Evolutionary conservation across 2,888 invertebrate genomes (phyloP).

Genomic region (Esperia sulphurella): DNA sequence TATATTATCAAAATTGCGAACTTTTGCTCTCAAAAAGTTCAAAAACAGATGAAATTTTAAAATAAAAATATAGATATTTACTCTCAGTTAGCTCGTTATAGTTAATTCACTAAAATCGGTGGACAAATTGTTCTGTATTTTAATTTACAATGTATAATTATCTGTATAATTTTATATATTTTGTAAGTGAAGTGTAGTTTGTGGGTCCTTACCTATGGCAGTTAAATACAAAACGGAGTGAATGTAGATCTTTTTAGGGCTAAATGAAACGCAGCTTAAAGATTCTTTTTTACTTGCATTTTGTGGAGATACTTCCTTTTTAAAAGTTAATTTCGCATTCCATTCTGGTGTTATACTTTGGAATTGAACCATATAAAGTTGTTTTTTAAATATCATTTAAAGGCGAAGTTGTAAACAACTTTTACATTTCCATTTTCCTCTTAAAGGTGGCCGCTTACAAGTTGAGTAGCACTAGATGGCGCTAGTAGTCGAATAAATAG

Average conservation of each 20-base stretch:
- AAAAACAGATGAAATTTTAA: constrained; percentile 45
- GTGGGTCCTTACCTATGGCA: constrained; percentile 25
- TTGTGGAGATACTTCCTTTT: constrained; percentile 7
- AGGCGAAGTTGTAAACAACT: too few species aligned
- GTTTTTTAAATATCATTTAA: too few species aligned
- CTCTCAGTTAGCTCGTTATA: constrained; percentile 52
- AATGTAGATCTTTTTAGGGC: background rate
- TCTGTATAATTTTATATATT: too few species aligned
- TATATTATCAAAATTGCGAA: too few species aligned
- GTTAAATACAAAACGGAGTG: background rate
- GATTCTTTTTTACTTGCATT: too few species aligned
- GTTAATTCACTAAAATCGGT: constrained; percentile 48
- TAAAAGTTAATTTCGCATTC: constrained; percentile 45
- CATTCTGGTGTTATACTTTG: constrained; percentile 28
- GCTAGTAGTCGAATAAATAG: too few species aligned
- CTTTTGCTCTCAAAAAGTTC: constrained; percentile 24
- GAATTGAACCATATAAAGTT: too few species aligned
- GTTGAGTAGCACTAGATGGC: too few species aligned
- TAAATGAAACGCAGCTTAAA: too few species aligned
- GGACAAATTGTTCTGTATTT: constrained; percentile 48
- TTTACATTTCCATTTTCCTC: too few species aligned
- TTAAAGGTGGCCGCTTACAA: too few species aligned
- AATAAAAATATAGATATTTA: constrained; percentile 44
- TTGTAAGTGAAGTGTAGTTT: constrained; percentile 50
- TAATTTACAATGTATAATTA: constrained; percentile 33